Evolutionary conservation across 2,888 invertebrate species (phyloP).

Genomic region (Anthrax anthrax): DNA sequence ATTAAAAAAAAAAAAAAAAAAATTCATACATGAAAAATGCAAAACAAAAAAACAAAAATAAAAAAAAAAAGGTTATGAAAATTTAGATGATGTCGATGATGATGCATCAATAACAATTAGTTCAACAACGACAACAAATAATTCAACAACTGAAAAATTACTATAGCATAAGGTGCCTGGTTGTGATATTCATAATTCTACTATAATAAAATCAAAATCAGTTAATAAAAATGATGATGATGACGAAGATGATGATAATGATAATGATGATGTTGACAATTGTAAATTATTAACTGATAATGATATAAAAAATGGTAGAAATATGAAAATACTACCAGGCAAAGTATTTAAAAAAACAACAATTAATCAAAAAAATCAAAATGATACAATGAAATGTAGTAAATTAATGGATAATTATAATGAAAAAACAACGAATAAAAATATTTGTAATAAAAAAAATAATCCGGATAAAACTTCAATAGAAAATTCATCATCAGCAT

Average conservation of each 20-base stretch:
- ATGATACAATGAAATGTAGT: too few species aligned
- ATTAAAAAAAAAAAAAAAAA: not conserved
- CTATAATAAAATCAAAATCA: not conserved
- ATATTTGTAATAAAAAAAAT: too few species aligned
- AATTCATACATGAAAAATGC: not conserved
- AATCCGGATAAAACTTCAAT: not conserved
- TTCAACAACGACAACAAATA: slow-evolving; percentile 12
- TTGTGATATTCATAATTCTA: slow-evolving; percentile 1
- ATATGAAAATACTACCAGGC: slow-evolving; percentile 8
- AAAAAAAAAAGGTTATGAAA: slow-evolving; percentile 8
- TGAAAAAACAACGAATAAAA: too few species aligned
- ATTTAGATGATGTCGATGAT: slow-evolving; percentile 8
- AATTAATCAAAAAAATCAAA: too few species aligned
- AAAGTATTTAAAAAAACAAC: slow-evolving; percentile 1
- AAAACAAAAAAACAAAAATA: not conserved
- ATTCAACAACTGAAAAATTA: slow-evolving; percentile 13
- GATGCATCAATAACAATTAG: slow-evolving; percentile 12
- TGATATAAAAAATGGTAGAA: slow-evolving; percentile 5
- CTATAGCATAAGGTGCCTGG: slow-evolving; percentile 13
- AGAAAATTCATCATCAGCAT: not conserved
- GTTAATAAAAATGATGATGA: not conserved
- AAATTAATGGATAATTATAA: too few species aligned
- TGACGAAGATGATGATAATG: not conserved
- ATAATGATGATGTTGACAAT: not conserved
- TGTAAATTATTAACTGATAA: too few species aligned